Evolutionary conservation across 2,888 invertebrate species (phyloP).

Genomic region (Acheta domesticus): DNA sequence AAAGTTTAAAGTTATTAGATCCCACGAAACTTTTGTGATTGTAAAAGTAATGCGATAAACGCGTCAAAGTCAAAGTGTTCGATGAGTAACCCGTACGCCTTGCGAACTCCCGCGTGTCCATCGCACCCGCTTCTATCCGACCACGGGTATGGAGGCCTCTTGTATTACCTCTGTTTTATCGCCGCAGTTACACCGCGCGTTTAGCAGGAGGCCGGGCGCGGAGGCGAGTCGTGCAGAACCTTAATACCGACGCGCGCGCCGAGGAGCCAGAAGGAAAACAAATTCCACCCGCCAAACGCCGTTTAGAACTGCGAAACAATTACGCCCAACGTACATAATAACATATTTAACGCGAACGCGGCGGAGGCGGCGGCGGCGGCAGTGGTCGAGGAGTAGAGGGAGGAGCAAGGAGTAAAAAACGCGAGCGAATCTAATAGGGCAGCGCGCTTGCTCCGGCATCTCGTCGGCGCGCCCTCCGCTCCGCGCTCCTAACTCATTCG

Average conservation of each 20-base stretch:
- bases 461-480: neutral
- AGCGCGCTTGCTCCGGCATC: neutral
- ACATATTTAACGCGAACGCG: conserved; percentile 18
- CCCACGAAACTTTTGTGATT: too few species aligned
- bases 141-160: neutral
- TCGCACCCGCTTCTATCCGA: too few species aligned
- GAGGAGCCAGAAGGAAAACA: neutral
- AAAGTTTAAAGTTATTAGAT: too few species aligned
- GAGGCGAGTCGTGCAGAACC: neutral
- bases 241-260: neutral
- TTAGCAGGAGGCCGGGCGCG: neutral
- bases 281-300: neutral
- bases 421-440: neutral
- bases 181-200: neutral
- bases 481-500: neutral
- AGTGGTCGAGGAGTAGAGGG: neutral
- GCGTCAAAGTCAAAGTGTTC: too few species aligned
- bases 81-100: too few species aligned
- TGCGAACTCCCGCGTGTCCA: too few species aligned
- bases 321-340: neutral
- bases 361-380: neutral
- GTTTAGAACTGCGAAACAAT: conserved; percentile 6
- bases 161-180: neutral
- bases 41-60: too few species aligned
- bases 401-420: neutral